phyloP scores from a whole-genome alignment of 2,797 vertebrate genomes.

The Smutsia temminckii region DNA sequence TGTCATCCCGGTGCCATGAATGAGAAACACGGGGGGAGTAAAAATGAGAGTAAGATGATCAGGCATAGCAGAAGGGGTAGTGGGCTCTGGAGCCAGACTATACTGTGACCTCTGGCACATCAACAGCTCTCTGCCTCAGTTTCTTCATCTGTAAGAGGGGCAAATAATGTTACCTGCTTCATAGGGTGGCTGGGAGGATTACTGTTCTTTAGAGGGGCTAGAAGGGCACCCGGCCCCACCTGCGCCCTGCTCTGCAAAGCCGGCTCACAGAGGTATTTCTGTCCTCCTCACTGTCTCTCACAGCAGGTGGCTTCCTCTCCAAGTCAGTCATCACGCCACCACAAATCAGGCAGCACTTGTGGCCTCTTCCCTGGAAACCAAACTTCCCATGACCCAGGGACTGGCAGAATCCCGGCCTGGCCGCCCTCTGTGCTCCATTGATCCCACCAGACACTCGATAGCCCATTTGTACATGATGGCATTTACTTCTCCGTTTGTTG shows the following conservation, averaged over 20 bases:
- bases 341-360: slow-evolving; percentile 84
- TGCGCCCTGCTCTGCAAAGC: accelerated
- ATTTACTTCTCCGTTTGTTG: slow-evolving; percentile 84
- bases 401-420: slow-evolving; percentile 55
- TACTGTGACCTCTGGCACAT: background rate
- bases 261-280: accelerated
- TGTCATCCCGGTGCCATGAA: background rate
- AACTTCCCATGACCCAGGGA: slow-evolving; percentile 79
- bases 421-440: slow-evolving; percentile 74
- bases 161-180: background rate
- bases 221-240: accelerated
- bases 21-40: background rate
- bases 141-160: background rate
- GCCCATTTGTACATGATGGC: slow-evolving; percentile 83
- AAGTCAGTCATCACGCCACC: slow-evolving; percentile 79
- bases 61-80: accelerated
- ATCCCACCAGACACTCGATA: slow-evolving; percentile 84
- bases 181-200: background rate
- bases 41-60: accelerated
- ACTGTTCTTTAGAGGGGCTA: background rate
- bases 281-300: background rate
- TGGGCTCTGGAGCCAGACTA: background rate
- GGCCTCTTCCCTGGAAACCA: slow-evolving; percentile 84
- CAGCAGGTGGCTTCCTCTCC: slow-evolving; percentile 83
- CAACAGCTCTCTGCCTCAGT: background rate